Evolutionary conservation across 2,888 invertebrate species (phyloP).

Genomic region (Stenchaetothrips biformis): DNA sequence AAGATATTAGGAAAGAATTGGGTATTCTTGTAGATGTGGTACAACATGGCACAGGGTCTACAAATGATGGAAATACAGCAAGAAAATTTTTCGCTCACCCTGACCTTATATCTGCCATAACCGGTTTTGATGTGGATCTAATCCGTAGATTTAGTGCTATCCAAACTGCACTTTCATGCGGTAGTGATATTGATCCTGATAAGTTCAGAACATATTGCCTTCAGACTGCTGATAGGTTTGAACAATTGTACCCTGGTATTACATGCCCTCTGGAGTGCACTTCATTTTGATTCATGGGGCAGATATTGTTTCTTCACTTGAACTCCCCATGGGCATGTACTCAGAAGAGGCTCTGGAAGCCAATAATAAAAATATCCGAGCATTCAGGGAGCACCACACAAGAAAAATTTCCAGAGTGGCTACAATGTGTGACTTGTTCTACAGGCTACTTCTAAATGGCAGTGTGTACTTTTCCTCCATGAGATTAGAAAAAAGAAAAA

Average conservation of each 20-base stretch:
- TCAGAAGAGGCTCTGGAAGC: too few species aligned
- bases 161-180: constrained; percentile 30
- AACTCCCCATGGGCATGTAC: too few species aligned
- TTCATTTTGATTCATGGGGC: too few species aligned
- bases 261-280: too few species aligned
- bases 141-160: constrained; percentile 33
- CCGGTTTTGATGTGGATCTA: constrained; percentile 38
- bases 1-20: too few species aligned
- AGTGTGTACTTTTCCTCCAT: not conserved
- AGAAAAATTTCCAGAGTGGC: too few species aligned
- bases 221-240: too few species aligned
- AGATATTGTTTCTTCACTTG: too few species aligned
- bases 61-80: constrained; percentile 39
- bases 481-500: not conserved
- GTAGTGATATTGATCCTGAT: constrained; percentile 27
- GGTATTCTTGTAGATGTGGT: constrained; percentile 41
- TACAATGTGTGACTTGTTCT: not conserved
- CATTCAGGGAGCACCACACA: too few species aligned
- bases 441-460: not conserved
- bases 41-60: constrained; percentile 41
- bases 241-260: too few species aligned
- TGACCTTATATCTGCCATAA: constrained; percentile 40
- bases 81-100: constrained; percentile 42
- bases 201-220: too few species aligned
- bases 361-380: too few species aligned